Evolutionary conservation across 2,888 invertebrate species (phyloP).

Genomic region (Drosophila koepferae): DNA sequence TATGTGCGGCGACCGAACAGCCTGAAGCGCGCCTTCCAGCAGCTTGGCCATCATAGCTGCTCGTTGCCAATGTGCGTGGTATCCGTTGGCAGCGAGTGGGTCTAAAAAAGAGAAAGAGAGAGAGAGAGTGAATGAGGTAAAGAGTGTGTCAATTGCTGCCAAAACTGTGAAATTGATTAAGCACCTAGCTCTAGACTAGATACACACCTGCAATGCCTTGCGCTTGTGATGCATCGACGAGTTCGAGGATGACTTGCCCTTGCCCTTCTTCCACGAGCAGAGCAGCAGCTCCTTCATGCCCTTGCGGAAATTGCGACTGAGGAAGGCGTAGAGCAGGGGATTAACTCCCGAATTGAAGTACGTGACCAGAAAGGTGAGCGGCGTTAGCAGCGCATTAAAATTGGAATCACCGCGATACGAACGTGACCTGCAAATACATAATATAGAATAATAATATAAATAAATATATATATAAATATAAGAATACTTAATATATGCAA

Average conservation of each 20-base stretch:
- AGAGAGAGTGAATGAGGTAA: not conserved
- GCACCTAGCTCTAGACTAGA: not conserved
- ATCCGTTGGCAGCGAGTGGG: slow-evolving; percentile 85
- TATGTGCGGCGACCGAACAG: slow-evolving; percentile 73
- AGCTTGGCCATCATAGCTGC: slow-evolving; percentile 84
- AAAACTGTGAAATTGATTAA: not conserved
- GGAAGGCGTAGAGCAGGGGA: slow-evolving; percentile 95
- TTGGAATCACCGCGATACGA: slow-evolving; percentile 90
- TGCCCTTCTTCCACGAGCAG: slow-evolving; percentile 86
- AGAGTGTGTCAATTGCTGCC: no score
- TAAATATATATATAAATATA: not conserved
- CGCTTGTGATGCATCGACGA: slow-evolving; percentile 85
- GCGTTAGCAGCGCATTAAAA: slow-evolving; percentile 92
- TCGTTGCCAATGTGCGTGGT: slow-evolving; percentile 85
- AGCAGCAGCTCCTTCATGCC: slow-evolving; percentile 93
- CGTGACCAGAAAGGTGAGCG: slow-evolving; percentile 93
- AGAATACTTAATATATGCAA: not conserved
- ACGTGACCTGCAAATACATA: slow-evolving; percentile 85
- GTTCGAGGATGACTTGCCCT: slow-evolving; percentile 83
- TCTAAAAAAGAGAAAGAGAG: slow-evolving; percentile 59
- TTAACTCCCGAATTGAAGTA: slow-evolving; percentile 96
- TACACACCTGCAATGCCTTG: slow-evolving; percentile 83
- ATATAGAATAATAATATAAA: slow-evolving; percentile 15
- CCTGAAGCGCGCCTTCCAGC: slow-evolving; percentile 59
- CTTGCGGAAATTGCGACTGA: slow-evolving; percentile 92